phyloP scores from a whole-genome alignment of 2,888 invertebrate species.

The Bimastos eiseni region DNA sequence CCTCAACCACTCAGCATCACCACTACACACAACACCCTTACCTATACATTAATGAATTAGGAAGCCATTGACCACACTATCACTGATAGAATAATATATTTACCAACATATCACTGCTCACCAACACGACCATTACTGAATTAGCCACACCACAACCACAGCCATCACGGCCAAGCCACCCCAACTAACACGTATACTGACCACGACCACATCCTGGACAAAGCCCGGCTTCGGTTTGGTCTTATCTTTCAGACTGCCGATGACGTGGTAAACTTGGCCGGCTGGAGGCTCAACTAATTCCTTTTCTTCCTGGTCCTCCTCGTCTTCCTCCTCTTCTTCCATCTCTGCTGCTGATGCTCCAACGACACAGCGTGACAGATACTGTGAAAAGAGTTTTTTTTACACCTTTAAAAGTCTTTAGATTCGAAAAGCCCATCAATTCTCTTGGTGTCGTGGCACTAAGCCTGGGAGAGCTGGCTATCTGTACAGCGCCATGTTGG shows the following conservation, averaged over 20 bases:
- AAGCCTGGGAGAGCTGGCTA: background rate
- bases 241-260: constrained; percentile 56
- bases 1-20: too few relatives aligned
- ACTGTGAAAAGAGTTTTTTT: constrained; percentile 48
- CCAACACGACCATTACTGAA: background rate
- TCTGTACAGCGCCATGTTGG: too few relatives aligned
- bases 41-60: too few relatives aligned
- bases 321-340: constrained; percentile 61
- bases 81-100: too few relatives aligned
- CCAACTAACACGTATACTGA: constrained; percentile 39
- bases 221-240: constrained; percentile 53
- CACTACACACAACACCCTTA: too few relatives aligned
- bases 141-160: background rate
- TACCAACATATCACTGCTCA: too few relatives aligned
- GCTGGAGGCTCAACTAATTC: constrained; percentile 44
- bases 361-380: constrained; percentile 58
- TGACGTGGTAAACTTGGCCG: constrained; percentile 49
- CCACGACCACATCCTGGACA: constrained; percentile 58
- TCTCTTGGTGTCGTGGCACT: too few relatives aligned
- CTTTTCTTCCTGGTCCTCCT: constrained; percentile 49
- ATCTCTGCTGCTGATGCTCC: constrained; percentile 58
- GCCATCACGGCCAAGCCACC: background rate
- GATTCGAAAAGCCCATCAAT: background rate
- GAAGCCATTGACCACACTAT: too few relatives aligned
- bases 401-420: background rate